phyloP scores from a whole-genome alignment of 2,888 invertebrate genomes.

The Mechanitis mazaeus region DNA sequence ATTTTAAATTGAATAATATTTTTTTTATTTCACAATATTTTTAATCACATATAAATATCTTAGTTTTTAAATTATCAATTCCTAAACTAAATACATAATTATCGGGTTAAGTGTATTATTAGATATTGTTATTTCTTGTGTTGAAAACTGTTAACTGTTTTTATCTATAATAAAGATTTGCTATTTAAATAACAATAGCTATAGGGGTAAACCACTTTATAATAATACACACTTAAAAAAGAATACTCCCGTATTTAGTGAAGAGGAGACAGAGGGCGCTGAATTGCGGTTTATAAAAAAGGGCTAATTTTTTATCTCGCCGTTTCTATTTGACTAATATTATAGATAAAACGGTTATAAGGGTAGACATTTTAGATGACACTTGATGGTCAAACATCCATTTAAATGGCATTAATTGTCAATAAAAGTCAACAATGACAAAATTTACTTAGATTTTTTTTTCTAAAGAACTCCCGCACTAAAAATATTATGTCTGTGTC shows the following conservation, averaged over 20 bases:
- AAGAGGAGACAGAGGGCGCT: conserved; percentile 33
- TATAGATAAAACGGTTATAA: conserved; percentile 35
- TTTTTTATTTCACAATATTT: no score
- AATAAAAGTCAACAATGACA: no score
- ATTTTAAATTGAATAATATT: background rate
- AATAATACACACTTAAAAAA: conserved; percentile 25
- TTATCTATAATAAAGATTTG: background rate
- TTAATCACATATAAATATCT: no score
- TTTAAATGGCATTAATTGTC: no score
- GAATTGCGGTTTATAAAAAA: conserved; percentile 29
- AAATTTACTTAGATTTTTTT: no score
- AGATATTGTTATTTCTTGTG: background rate
- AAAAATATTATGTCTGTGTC: no score
- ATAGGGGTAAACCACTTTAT: background rate
- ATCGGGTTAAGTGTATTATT: background rate
- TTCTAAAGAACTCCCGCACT: no score
- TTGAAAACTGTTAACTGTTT: background rate
- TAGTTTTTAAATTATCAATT: no score
- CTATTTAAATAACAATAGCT: conserved; percentile 2
- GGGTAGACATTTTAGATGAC: conserved; percentile 24
- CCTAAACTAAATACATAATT: no score
- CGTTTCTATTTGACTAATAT: conserved; percentile 33
- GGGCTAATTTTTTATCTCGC: conserved; percentile 33
- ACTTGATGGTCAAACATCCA: background rate
- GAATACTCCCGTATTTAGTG: conserved; percentile 36